Evolutionary conservation across 2,888 invertebrate species (phyloP).

Genomic region (Hermaeophaga mercurialis): DNA sequence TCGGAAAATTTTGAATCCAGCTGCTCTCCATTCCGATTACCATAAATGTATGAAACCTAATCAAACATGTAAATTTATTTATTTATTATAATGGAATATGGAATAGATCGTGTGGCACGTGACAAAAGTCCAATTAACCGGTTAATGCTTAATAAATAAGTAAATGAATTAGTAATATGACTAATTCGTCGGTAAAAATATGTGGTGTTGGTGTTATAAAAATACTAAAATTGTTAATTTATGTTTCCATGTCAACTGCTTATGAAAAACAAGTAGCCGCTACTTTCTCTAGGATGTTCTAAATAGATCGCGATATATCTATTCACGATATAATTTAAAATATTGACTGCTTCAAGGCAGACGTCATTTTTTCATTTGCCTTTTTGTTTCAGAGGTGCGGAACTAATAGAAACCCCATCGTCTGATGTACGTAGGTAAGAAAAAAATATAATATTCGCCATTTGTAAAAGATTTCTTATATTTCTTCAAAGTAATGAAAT

Average conservation of each 20-base stretch:
- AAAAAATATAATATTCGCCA: too few relatives aligned
- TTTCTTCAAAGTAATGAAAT: too few relatives aligned
- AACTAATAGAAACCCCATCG: too few relatives aligned
- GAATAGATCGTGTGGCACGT: not conserved
- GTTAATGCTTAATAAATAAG: not conserved
- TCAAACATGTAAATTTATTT: not conserved
- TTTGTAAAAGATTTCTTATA: too few relatives aligned
- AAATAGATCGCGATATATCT: not conserved
- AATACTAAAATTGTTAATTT: not conserved
- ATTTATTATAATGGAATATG: not conserved
- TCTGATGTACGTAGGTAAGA: too few relatives aligned
- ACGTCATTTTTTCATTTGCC: too few relatives aligned
- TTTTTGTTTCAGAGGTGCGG: too few relatives aligned
- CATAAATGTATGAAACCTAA: not conserved
- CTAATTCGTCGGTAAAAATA: not conserved
- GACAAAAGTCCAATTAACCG: not conserved
- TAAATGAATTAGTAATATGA: not conserved
- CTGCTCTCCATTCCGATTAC: not conserved
- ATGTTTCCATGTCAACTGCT: slow-evolving; percentile 4
- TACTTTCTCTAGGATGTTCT: slow-evolving; percentile 5
- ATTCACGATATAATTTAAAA: not conserved
- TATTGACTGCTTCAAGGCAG: not conserved
- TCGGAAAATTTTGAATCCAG: not conserved
- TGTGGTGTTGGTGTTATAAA: not conserved
- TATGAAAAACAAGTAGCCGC: not conserved